These are phyloP conservation scores for Azorinus chamasolen DNA, from an alignment of 2,888 invertebrate species.

Conservation along the genomic window DNA sequence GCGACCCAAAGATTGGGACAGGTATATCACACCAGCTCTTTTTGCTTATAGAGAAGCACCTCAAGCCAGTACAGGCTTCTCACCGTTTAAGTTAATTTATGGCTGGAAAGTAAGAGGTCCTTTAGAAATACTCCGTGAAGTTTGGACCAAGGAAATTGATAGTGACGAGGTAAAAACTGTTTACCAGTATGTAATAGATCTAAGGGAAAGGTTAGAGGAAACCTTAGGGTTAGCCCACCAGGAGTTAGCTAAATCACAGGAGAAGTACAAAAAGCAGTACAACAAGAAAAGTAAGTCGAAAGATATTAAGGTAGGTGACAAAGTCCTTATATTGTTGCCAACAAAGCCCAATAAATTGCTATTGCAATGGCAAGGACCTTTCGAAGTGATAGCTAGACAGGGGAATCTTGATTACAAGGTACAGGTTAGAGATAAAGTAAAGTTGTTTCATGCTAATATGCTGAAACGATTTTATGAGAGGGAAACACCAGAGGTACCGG, in stretches of 20 bases:
- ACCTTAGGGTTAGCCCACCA: constrained; percentile 33
- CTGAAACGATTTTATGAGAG: constrained; percentile 38
- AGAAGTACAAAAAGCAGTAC: constrained; percentile 44
- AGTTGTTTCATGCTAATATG: constrained; percentile 47
- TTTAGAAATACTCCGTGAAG: constrained; percentile 43
- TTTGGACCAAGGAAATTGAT: not conserved
- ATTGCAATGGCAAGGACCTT: constrained; percentile 58
- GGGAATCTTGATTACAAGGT: constrained; percentile 40
- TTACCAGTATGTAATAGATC: constrained; percentile 41
- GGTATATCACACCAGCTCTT: too few relatives aligned
- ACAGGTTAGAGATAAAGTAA: constrained; percentile 28
- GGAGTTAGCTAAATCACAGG: constrained; percentile 10
- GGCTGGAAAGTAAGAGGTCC: constrained; percentile 62
- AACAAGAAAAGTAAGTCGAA: constrained; percentile 40
- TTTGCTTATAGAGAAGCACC: too few relatives aligned
- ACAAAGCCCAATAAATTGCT: constrained; percentile 63
- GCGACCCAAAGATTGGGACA: constrained; percentile 41
- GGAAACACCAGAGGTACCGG: too few relatives aligned
- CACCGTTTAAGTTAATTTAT: constrained; percentile 63
- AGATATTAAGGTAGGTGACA: constrained; percentile 44
- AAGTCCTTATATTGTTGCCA: constrained; percentile 62
- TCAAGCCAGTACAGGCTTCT: constrained; percentile 60
- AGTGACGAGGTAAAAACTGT: not conserved
- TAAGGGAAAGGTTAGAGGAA: too few relatives aligned
- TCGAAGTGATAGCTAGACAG: constrained; percentile 8